These are phyloP conservation scores for Lethocerus indicus DNA, from an alignment of 1,140 invertebrate species.

Conservation along the genomic window DNA sequence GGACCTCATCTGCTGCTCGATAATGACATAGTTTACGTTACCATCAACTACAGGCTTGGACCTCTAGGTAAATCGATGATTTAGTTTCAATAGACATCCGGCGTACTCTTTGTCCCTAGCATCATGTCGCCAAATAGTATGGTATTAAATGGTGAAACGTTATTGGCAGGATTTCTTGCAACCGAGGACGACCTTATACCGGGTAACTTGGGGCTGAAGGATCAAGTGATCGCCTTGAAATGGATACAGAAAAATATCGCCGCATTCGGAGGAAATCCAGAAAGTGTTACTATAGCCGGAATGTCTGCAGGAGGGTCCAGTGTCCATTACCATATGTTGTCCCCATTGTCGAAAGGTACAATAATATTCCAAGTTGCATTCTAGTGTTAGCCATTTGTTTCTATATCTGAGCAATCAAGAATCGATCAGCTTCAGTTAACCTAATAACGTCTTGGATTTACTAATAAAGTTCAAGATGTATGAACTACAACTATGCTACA, in stretches of 20 bases:
- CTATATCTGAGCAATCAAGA: no score
- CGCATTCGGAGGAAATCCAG: conserved; percentile 10
- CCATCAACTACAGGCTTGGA: conserved; percentile 47
- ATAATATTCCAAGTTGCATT: background rate
- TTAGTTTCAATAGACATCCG: no score
- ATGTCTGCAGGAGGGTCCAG: conserved; percentile 7
- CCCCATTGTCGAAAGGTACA: conserved; percentile 12
- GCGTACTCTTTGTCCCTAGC: background rate
- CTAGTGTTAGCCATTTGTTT: background rate
- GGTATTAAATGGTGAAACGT: background rate
- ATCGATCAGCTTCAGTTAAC: background rate
- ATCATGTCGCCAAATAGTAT: background rate
- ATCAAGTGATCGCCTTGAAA: conserved; percentile 11
- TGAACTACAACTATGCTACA: no score
- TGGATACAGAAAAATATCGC: conserved; percentile 14
- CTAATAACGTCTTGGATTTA: no score
- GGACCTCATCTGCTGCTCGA: conserved; percentile 26
- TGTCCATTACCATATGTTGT: conserved; percentile 11
- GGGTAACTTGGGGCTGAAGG: conserved; percentile 15
- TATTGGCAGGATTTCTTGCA: conserved; percentile 11
- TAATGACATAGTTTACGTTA: conserved; percentile 41
- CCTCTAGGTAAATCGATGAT: conserved; percentile 18
- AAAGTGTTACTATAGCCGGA: conserved; percentile 10
- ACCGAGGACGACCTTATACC: conserved; percentile 14
- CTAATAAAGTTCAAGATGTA: no score